Conservation (phyloP, 2,113 vertebrate species). For the Mola mola region DNA sequence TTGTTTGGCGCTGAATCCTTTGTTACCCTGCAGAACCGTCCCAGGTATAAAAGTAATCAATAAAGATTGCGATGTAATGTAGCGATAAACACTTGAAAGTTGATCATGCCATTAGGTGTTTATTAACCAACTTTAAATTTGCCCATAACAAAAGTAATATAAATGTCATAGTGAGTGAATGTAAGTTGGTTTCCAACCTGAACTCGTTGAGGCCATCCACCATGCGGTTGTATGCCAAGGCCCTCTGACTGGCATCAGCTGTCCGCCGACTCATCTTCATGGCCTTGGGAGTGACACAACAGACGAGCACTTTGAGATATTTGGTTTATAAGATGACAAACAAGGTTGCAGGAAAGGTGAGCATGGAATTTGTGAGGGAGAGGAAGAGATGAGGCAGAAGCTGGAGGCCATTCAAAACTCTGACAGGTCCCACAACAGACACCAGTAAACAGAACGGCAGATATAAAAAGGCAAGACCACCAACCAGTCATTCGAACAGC, state of each 20-base stretch:
- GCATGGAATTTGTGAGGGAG: constrained; percentile 18
- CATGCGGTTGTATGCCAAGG: constrained; percentile 93
- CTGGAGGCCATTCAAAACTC: constrained; percentile 21
- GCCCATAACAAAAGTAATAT: too few species aligned
- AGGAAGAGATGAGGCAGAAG: not conserved
- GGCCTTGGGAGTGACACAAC: constrained; percentile 86
- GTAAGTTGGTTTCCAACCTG: constrained; percentile 85
- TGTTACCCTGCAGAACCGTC: too few species aligned
- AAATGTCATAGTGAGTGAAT: constrained; percentile 4
- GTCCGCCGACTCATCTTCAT: constrained; percentile 98
- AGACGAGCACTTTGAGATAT: constrained; percentile 48
- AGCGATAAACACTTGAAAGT: too few species aligned
- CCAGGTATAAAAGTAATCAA: too few species aligned
- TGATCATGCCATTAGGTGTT: too few species aligned
- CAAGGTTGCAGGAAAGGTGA: constrained; percentile 15
- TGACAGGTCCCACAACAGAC: constrained; percentile 25
- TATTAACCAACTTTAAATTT: too few species aligned
- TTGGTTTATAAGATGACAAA: constrained; percentile 32
- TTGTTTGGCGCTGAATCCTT: too few species aligned
- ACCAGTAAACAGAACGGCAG: constrained; percentile 43
- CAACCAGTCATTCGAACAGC: constrained; percentile 22
- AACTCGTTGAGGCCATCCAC: constrained; percentile 98
- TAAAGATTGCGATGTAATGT: too few species aligned
- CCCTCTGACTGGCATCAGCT: constrained; percentile 93
- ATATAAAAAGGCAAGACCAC: constrained; percentile 28